phyloP scores from a whole-genome alignment of 2,888 invertebrate genomes.

The Oscheius onirici region DNA sequence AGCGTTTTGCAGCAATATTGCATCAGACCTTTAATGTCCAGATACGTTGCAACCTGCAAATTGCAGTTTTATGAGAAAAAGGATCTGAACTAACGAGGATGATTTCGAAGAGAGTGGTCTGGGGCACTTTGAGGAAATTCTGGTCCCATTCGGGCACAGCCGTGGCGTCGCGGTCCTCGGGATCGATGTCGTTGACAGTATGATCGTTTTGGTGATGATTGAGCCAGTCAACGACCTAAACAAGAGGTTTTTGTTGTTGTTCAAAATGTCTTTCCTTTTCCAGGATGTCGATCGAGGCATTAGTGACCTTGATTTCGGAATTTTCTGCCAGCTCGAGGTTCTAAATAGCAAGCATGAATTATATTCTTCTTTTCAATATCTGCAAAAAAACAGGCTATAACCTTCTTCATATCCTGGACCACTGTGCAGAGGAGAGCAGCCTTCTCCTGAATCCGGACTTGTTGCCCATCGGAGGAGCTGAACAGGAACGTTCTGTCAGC shows the following conservation, averaged over 20 bases:
- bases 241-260: background rate
- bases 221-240: constrained; percentile 22
- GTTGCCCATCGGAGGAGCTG: constrained; percentile 4
- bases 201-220: constrained; percentile 10
- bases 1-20: constrained; percentile 13
- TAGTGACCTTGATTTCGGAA: background rate
- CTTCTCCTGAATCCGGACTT: background rate
- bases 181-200: background rate
- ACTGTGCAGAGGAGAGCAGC: background rate
- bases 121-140: background rate
- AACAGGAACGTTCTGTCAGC: no score
- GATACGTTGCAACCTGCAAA: constrained; percentile 21
- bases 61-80: background rate
- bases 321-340: background rate
- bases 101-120: background rate
- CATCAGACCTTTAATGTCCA: background rate
- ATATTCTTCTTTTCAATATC: no score
- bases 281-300: background rate
- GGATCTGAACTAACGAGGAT: constrained; percentile 9
- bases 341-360: background rate
- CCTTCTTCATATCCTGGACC: background rate
- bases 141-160: constrained; percentile 18
- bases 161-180: background rate
- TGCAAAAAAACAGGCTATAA: background rate
- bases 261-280: background rate